Base-by-base conservation (phyloP, 2,888 invertebrate species). In the Cacoxenus indagator region DNA sequence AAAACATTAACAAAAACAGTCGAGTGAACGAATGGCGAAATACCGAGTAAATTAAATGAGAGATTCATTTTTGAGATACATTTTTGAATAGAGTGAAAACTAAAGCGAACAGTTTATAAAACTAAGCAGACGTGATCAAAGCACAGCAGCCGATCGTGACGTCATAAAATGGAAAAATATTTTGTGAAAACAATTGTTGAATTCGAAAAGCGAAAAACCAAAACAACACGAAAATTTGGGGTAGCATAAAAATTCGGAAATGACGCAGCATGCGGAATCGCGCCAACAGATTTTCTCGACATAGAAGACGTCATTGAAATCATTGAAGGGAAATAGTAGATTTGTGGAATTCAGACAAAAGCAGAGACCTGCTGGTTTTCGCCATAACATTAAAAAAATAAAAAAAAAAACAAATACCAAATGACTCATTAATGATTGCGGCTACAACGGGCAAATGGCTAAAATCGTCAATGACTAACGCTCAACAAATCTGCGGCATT, bases 391-490 rank as follows among this genome's bases (percentile, higher is more conserved):
- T n/a, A n/a, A n/a, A n/a, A n/a, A n/a, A n/a, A n/a, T n/a, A n/a
- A n/a, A n/a, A n/a, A n/a, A n/a, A n/a, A 57, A 48, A 48, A 17
- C 8, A 51, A 51, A 51, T 37, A 14, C 24, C 22, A 22, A 19
- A n/a, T n/a, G n/a, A n/a, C n/a, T n/a, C n/a, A n/a, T n/a, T n/a
- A n/a, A n/a, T n/a, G n/a, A n/a, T n/a, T n/a, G n/a, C n/a, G n/a
- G n/a, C n/a, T n/a, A n/a, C n/a, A n/a, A n/a, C n/a, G 8, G 5
- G 0, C 4, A 51, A 51, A 51, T 19, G 51, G 51, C 51, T 22
- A 51, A 51, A 59, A 59, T 17, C 59, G 37, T 59, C 57, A 59
- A 59, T 59, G 59, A 59, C 31, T 59, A 59, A 57, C 29, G 57
- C 4, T 57, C 26, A 29, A 59, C 59, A 31, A 59, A 59, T 29